phyloP scores from a whole-genome alignment of 2,797 vertebrate genomes.

The Enteromius treurensis region DNA sequence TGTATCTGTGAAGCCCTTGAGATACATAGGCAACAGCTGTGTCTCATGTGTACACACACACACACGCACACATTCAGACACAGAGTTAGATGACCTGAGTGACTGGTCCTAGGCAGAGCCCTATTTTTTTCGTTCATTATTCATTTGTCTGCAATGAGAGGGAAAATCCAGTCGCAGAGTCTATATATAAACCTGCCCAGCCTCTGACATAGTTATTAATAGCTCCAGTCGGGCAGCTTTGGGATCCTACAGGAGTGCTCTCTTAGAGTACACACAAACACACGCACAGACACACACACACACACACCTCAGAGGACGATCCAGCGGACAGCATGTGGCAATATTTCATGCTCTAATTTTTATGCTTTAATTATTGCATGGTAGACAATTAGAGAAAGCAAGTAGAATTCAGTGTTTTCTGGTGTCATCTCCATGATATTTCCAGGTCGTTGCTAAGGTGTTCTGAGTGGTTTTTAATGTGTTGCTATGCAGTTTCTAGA shows the following conservation, averaged over 20 bases:
- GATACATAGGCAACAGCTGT: slow-evolving; percentile 44
- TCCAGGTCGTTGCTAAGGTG: neutral
- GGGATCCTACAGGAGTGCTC: slow-evolving; percentile 60
- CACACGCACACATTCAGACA: slow-evolving; percentile 32
- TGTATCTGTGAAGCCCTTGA: slow-evolving; percentile 48
- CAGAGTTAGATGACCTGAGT: slow-evolving; percentile 47
- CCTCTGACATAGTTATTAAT: slow-evolving; percentile 75
- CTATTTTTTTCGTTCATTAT: slow-evolving; percentile 76
- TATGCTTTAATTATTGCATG: neutral
- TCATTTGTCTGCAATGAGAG: slow-evolving; percentile 79
- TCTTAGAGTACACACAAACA: slow-evolving; percentile 24
- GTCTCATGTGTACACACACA: neutral
- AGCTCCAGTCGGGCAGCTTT: slow-evolving; percentile 70
- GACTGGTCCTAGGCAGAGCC: slow-evolving; percentile 67
- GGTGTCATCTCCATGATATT: neutral
- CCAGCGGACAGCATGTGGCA: neutral
- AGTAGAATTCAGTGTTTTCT: neutral
- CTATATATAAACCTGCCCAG: slow-evolving; percentile 81
- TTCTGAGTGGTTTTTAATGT: neutral
- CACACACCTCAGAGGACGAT: neutral
- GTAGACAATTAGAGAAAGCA: neutral
- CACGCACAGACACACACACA: neutral
- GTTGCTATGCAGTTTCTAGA: slow-evolving; percentile 1
- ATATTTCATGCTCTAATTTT: slow-evolving; percentile 7
- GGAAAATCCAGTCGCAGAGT: slow-evolving; percentile 80